phyloP scores from a whole-genome alignment of 2,797 vertebrate species.

The Myoxocephalus aenaeus region DNA sequence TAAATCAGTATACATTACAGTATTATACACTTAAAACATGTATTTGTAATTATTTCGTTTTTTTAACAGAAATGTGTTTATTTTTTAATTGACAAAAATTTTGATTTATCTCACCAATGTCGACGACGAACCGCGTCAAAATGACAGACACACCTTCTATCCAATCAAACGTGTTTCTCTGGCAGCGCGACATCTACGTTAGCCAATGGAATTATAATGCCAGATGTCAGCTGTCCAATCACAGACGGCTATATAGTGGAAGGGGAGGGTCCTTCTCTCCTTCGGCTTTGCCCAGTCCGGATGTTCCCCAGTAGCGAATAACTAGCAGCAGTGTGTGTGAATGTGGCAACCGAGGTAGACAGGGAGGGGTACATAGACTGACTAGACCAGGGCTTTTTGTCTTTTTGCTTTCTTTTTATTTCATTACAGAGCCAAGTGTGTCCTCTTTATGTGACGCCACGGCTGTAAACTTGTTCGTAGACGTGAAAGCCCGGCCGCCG shows the following conservation, averaged over 20 bases:
- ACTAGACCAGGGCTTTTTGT: constrained; percentile 55
- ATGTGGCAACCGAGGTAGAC: constrained; percentile 82
- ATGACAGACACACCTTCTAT: constrained; percentile 44
- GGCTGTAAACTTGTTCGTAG: constrained; percentile 40
- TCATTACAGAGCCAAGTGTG: constrained; percentile 7
- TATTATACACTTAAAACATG: background rate
- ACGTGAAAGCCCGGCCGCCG: constrained; percentile 28
- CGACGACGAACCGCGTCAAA: background rate
- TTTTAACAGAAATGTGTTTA: background rate
- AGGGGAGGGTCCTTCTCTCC: constrained; percentile 57
- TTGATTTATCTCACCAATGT: background rate
- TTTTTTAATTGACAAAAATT: background rate
- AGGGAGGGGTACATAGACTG: constrained; percentile 80
- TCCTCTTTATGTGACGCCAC: constrained; percentile 22
- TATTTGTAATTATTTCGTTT: background rate
- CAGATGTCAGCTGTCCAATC: constrained; percentile 56
- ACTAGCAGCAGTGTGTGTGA: constrained; percentile 81
- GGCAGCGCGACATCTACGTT: constrained; percentile 1
- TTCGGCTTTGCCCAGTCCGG: constrained; percentile 79
- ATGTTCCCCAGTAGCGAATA: constrained; percentile 81
- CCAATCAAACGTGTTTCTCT: constrained; percentile 47
- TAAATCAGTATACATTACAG: background rate
- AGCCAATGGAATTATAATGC: constrained; percentile 60
- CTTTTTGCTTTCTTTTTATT: constrained; percentile 48
- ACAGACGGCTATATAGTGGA: background rate